phyloP scores from a whole-genome alignment of 2,113 vertebrate species.

The Abramis brama region DNA sequence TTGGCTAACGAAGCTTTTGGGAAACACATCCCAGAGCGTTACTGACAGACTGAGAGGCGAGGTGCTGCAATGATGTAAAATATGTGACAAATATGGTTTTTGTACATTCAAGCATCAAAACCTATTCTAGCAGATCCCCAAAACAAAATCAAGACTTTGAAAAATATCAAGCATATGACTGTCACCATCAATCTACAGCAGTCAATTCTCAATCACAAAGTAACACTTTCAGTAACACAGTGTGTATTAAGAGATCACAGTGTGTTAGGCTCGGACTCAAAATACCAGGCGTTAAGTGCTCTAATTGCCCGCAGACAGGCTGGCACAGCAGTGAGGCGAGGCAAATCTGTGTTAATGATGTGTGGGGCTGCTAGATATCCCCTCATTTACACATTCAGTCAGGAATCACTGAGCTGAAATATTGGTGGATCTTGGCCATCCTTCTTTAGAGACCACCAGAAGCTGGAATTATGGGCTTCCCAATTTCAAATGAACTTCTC shows the following conservation, averaged over 20 bases:
- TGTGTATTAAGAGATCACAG: constrained; percentile 45
- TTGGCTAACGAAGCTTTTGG: too few species aligned
- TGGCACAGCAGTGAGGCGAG: constrained; percentile 53
- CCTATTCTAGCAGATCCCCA: too few species aligned
- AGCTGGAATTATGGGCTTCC: constrained; percentile 43
- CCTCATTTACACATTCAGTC: constrained; percentile 55
- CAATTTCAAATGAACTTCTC: constrained; percentile 53
- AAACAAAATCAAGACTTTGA: too few species aligned
- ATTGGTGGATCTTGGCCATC: constrained; percentile 48
- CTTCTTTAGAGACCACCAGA: constrained; percentile 47
- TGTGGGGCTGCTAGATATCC: constrained; percentile 49
- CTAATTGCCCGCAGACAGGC: constrained; percentile 55
- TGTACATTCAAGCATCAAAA: too few species aligned
- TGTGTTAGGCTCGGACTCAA: constrained; percentile 2
- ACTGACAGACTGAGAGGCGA: too few species aligned
- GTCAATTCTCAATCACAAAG: not conserved
- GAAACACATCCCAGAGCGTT: too few species aligned
- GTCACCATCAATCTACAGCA: not conserved
- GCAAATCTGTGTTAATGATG: constrained; percentile 61
- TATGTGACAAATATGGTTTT: too few species aligned
- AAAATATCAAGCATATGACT: not conserved
- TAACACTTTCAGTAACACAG: not conserved
- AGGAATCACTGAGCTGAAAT: constrained; percentile 57
- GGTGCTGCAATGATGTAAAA: too few species aligned
- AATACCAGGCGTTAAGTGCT: constrained; percentile 49